Evolutionary conservation across 2,797 vertebrate species (phyloP), one percentile per base, ranked within the genome.

Genomic region (Odontamblyopus rebecca): DNA sequence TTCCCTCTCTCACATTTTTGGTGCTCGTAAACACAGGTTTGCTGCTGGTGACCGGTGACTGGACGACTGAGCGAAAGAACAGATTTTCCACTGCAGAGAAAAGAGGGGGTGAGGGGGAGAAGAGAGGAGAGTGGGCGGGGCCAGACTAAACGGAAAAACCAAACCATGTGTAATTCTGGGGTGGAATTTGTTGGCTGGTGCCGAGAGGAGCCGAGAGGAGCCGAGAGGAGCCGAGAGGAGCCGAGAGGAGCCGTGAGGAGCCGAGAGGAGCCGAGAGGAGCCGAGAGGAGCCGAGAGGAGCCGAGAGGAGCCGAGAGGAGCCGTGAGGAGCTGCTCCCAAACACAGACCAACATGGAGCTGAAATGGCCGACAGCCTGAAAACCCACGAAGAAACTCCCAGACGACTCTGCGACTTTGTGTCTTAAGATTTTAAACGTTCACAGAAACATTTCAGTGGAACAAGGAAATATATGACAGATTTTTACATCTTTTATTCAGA

Each of bases 121-220:
- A 35, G 32, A 4, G 53, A 70, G 27, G 69, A 3, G 16, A 70
- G 87, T 50, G 88, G 92, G 91, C 86, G 90, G 91, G 83, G 81
- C 88, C 66, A 93, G 91, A 94, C 91, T 89, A 92, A 91, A 86
- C 82, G 86, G 88, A 84, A 83, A 85, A 83, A 81, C 76, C 87
- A 86, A 89, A 77, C 68, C 69, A 88, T 92, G 90, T 93, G 89
- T 86, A 91, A 88, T 88, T 92, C 87, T 78, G 75, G 83, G 84
- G 73, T 93, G 93, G 93, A 94, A 95, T 93, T 93, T 92, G 80
- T 93, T 88, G 88, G 91, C 89, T 91, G 90, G 91, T 78, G 77
- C 83, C 91, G 69, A 84, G 78, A 23, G 23, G 23, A 23, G 1
- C 23, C 23, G 23, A 0, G 23, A 23, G 23, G 23, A 23, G 23